Percentiles rank a stretch among this genome's conserved stretches.
These are phyloP conservation scores for Pseudomyrmex gracilis DNA, from an alignment of 1,140 invertebrate species.

Conservation along the genomic window DNA sequence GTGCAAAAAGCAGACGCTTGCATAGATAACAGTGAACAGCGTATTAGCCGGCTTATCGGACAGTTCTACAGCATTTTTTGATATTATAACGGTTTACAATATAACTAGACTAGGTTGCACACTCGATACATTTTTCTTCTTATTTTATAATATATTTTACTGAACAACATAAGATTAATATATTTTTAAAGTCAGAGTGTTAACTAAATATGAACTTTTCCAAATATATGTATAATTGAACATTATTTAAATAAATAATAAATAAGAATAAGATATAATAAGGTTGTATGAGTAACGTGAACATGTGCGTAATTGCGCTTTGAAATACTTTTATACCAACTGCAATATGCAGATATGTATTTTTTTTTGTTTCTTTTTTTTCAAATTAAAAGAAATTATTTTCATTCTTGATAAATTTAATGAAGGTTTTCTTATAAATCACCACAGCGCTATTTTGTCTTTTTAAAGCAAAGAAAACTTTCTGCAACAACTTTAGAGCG, in stretches of 20 bases:
- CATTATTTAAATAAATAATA: too few relatives aligned
- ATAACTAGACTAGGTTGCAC: conserved; percentile 67
- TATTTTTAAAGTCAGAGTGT: too few relatives aligned
- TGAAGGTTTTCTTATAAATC: neutral
- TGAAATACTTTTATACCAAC: too few relatives aligned
- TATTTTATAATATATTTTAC: neutral
- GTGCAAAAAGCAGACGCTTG: conserved; percentile 55
- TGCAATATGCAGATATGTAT: too few relatives aligned
- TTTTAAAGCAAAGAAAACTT: neutral
- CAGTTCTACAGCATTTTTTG: conserved; percentile 31
- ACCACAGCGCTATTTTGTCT: neutral
- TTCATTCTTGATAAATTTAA: neutral
- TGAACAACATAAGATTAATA: too few relatives aligned
- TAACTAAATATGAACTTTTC: too few relatives aligned
- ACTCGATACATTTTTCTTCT: conserved; percentile 55
- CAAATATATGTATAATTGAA: too few relatives aligned
- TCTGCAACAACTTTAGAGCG: neutral
- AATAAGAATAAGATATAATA: too few relatives aligned
- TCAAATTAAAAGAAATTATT: too few relatives aligned
- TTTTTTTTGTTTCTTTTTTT: neutral
- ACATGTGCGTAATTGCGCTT: too few relatives aligned
- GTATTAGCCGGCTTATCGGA: conserved; percentile 39
- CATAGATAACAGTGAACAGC: neutral
- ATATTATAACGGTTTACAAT: conserved; percentile 11
- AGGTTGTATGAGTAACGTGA: too few relatives aligned